Evolutionary conservation across 35 echinoderm and acorn worm species (phyloP).

Genomic region (Diadema setosum): DNA sequence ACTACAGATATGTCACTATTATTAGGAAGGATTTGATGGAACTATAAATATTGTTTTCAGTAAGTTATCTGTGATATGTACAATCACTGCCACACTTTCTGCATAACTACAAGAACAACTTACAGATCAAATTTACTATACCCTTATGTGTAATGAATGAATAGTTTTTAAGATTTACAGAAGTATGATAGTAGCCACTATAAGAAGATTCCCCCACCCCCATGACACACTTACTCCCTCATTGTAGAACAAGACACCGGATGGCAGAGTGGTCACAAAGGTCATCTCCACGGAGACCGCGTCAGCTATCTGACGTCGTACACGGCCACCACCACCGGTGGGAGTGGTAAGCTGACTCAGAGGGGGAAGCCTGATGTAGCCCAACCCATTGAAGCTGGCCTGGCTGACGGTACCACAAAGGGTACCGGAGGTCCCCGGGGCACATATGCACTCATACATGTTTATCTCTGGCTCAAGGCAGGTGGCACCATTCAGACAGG

Average conservation of each 20-base stretch:
- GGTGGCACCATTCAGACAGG: constrained; percentile 61
- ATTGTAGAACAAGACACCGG: constrained; percentile 76
- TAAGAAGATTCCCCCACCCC: no score
- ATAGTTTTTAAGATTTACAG: no score
- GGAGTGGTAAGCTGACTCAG: constrained; percentile 1
- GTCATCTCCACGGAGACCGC: constrained; percentile 42
- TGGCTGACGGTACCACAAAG: constrained; percentile 66
- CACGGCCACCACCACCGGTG: neutral
- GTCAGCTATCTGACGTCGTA: constrained; percentile 18
- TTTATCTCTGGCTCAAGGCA: constrained; percentile 64
- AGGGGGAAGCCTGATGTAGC: constrained; percentile 42
- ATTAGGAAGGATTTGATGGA: no score
- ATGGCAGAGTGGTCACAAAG: constrained; percentile 74
- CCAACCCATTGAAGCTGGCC: constrained; percentile 61
- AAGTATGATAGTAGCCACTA: no score
- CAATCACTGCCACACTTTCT: no score
- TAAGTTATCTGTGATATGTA: no score
- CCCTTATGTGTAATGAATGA: no score
- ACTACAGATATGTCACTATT: no score
- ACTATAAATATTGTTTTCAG: no score
- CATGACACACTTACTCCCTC: constrained; percentile 68
- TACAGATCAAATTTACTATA: no score
- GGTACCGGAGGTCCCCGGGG: constrained; percentile 68
- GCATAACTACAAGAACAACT: no score
- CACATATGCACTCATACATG: constrained; percentile 69